Percentiles rank a stretch among this genome's conserved stretches.
Evolutionary conservation across 92 coral and sea anemone species (phyloP).

Genomic region (Siderastrea siderea): DNA sequence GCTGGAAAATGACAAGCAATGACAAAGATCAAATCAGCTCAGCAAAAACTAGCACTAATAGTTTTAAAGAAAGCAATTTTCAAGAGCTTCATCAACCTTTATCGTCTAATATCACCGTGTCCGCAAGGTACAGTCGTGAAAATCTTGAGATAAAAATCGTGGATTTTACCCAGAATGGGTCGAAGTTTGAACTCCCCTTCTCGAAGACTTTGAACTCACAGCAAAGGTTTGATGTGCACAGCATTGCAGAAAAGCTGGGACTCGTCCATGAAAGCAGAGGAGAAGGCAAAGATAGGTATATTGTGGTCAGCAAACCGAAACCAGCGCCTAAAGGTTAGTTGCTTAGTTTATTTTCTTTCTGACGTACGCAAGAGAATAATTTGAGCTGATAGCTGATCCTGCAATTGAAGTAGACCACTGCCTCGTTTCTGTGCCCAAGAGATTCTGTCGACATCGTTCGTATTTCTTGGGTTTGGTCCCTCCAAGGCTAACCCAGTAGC

Average conservation of each 20-base stretch:
- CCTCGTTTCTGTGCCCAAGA: too few species aligned
- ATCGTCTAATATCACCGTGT: not conserved
- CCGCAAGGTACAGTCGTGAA: slow-evolving; percentile 49
- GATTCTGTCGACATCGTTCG: too few species aligned
- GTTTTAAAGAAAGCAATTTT: not conserved
- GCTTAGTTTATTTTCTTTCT: not conserved
- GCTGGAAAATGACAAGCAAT: too few species aligned
- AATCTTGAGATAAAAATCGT: slow-evolving; percentile 74
- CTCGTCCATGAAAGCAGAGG: slow-evolving; percentile 92
- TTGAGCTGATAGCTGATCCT: too few species aligned
- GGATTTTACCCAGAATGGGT: slow-evolving; percentile 58
- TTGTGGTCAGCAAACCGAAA: slow-evolving; percentile 76
- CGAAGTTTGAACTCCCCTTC: slow-evolving; percentile 70
- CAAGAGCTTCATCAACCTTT: not conserved
- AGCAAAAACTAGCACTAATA: not conserved
- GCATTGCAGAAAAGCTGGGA: slow-evolving; percentile 86
- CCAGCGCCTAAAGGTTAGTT: slow-evolving; percentile 54
- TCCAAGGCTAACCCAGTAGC: too few species aligned
- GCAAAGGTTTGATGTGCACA: slow-evolving; percentile 91
- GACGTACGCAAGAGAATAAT: too few species aligned
- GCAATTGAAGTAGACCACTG: too few species aligned
- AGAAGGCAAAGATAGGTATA: slow-evolving; percentile 82
- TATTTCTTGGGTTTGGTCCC: too few species aligned
- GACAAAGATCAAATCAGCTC: not conserved
- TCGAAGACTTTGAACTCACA: slow-evolving; percentile 79